phyloP scores from a whole-genome alignment of 2,888 invertebrate species.

The Eretmocerus hayati region DNA sequence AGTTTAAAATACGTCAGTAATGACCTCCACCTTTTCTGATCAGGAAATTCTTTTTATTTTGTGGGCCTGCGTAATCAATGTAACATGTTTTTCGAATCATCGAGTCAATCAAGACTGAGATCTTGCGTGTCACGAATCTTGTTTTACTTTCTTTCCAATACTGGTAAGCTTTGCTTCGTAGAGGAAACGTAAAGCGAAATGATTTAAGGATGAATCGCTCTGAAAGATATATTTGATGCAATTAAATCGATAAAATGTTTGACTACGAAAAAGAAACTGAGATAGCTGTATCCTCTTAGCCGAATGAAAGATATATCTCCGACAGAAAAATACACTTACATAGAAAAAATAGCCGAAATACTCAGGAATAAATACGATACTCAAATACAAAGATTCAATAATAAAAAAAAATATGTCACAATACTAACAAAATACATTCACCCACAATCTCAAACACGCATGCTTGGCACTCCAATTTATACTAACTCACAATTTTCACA shows the following conservation, averaged over 20 bases:
- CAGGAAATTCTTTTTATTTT: too few relatives aligned
- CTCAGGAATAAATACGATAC: too few relatives aligned
- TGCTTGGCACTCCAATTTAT: slow-evolving; percentile 15
- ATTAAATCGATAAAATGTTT: neutral
- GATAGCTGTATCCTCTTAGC: too few relatives aligned
- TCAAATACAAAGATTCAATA: too few relatives aligned
- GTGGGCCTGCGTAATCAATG: too few relatives aligned
- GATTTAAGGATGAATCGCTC: slow-evolving; percentile 30
- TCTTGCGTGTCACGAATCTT: slow-evolving; percentile 23
- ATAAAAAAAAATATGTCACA: too few relatives aligned
- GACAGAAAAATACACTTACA: too few relatives aligned
- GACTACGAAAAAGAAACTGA: slow-evolving; percentile 3
- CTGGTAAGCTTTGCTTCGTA: slow-evolving; percentile 45
- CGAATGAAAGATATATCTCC: too few relatives aligned
- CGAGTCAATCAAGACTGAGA: neutral
- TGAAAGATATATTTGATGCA: slow-evolving; percentile 20
- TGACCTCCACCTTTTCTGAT: too few relatives aligned
- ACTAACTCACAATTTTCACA: slow-evolving; percentile 17
- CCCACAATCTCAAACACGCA: slow-evolving; percentile 16
- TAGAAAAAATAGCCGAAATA: too few relatives aligned
- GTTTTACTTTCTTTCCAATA: slow-evolving; percentile 23
- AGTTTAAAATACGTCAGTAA: too few relatives aligned
- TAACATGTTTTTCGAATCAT: neutral
- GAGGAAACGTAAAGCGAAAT: slow-evolving; percentile 39
- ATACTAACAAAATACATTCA: slow-evolving; percentile 25